Evolutionary conservation across 2,888 invertebrate species (phyloP).

Genomic region (Catotricha subobsoleta): DNA sequence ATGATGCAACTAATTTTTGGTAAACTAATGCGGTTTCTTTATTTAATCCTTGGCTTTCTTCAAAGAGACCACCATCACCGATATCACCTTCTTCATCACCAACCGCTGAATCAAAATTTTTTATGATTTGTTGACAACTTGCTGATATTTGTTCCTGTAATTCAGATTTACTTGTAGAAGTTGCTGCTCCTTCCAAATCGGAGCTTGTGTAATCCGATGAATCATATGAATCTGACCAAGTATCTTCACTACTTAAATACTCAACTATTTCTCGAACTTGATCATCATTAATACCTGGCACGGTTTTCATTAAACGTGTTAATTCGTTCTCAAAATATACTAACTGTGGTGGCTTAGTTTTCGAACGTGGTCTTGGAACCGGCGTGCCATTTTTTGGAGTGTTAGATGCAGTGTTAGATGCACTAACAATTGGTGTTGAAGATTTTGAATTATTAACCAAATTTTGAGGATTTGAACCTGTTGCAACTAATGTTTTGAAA

Average conservation of each 20-base stretch:
- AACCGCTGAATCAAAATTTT: slow-evolving; percentile 52
- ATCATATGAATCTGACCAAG: slow-evolving; percentile 87
- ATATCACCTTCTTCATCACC: slow-evolving; percentile 38
- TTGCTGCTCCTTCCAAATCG: slow-evolving; percentile 47
- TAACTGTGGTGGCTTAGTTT: slow-evolving; percentile 66
- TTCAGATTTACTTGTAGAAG: slow-evolving; percentile 42
- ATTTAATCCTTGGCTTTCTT: slow-evolving; percentile 34
- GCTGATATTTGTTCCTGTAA: slow-evolving; percentile 72
- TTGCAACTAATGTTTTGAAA: slow-evolving; percentile 77
- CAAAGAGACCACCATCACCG: slow-evolving; percentile 32
- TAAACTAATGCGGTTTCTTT: slow-evolving; percentile 76
- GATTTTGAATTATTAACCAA: slow-evolving; percentile 25
- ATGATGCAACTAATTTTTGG: slow-evolving; percentile 65
- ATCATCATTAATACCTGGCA: slow-evolving; percentile 77
- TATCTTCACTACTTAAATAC: slow-evolving; percentile 79
- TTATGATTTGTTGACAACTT: slow-evolving; percentile 73
- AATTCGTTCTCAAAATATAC: slow-evolving; percentile 80
- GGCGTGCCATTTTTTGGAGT: slow-evolving; percentile 32
- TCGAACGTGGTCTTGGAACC: slow-evolving; percentile 39
- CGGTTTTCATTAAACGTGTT: slow-evolving; percentile 80
- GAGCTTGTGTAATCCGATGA: slow-evolving; percentile 84
- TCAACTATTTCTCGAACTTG: slow-evolving; percentile 84
- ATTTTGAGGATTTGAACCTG: slow-evolving; percentile 32
- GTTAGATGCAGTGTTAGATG: slow-evolving; percentile 1
- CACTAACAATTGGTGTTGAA: slow-evolving; percentile 6